Evolutionary conservation across 2,888 invertebrate species (phyloP), one percentile per base, ranked within the genome.

Genomic region (Pinctada fucata): DNA sequence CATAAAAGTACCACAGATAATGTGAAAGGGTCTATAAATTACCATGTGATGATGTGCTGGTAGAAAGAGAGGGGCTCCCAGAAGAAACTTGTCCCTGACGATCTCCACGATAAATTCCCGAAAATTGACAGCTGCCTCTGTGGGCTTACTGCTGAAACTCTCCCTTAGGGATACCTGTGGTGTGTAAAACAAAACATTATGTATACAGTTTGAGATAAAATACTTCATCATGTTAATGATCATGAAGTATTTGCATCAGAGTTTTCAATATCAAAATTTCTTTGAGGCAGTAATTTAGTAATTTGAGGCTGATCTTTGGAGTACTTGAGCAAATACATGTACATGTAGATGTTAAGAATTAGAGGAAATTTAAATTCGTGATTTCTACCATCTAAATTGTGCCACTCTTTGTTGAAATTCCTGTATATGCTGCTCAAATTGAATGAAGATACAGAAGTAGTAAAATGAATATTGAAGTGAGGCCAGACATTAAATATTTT

Each of bases 61-160:
- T 49, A 78, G 51, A 2, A 51, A 63, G 5, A 72, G 65, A 2
- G 73, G 68, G 47, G 63, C 49, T 10, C 66, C 16, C 47, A 49
- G 69, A n/a, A 88, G 10, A 72, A 82, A 86, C 70, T 83, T 82
- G 8, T 81, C 78, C 5, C 83, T 79, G 50, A 86, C 84, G 3
- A 87, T 52, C n/a, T 83, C 80, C 63, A 86, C 65, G 4, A 87
- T 49, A 70, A 81, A 80, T 50, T 84, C 82, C 51, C 87, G 72
- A 73, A 88, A 85, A 64, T 82, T 80, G 6, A 85, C 66, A 4
- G 84, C 81, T 1, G 45, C n/a, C 49, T 80, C 80, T 49, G 67
- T 10, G 64, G 80, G 74, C 45, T 74, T 65, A 47, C 74, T 63
- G 2, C 49, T 63, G 69, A 65, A 80, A n/a, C 77, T 76, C 16